Conservation (phyloP, 2,113 vertebrate genomes). For the Entomyzon cyanotis region DNA sequence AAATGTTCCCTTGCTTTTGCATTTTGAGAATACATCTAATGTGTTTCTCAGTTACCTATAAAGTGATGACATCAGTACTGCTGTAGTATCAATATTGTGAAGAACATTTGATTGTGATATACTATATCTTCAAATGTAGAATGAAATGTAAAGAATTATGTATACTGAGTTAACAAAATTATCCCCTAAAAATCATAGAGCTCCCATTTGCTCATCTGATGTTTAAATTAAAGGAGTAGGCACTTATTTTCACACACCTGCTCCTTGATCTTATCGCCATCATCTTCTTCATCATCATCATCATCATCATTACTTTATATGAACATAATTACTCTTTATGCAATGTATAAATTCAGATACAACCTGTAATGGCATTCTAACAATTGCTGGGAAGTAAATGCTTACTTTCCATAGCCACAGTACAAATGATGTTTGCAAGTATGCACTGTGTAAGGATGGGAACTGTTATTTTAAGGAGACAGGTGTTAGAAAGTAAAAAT, state of each 20-base stretch:
- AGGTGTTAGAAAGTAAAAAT: background rate
- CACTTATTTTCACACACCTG: background rate
- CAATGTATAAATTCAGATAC: background rate
- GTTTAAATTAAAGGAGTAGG: background rate
- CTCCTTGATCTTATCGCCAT: background rate
- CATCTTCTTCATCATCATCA: background rate
- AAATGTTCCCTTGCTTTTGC: background rate
- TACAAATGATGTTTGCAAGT: background rate
- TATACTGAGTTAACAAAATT: background rate
- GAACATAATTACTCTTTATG: background rate
- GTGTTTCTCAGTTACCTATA: background rate
- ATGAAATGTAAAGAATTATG: background rate
- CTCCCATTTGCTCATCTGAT: background rate
- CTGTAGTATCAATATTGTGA: background rate
- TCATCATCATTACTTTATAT: background rate
- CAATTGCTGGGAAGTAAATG: background rate
- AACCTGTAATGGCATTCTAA: constrained; percentile 27
- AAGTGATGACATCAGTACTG: background rate
- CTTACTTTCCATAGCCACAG: background rate
- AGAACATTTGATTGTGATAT: background rate
- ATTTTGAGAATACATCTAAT: background rate
- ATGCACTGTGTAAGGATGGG: background rate
- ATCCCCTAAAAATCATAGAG: background rate
- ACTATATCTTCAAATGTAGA: background rate
- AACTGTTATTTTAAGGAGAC: background rate